Evolutionary conservation across 2,888 invertebrate species (phyloP).

Genomic region (Eupithecia abbreviata): DNA sequence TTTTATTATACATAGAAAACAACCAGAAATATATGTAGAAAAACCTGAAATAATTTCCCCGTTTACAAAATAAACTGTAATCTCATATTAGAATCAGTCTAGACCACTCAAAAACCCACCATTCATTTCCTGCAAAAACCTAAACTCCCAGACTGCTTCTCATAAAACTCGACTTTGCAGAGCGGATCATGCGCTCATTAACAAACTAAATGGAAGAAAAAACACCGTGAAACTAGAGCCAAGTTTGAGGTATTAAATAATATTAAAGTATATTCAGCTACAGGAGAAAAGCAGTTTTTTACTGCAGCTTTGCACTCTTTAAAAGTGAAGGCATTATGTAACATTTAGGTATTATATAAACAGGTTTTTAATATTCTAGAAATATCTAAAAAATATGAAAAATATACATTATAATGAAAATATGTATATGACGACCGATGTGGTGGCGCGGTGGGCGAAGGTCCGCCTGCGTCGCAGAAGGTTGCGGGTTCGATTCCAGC

Average conservation of each 20-base stretch:
- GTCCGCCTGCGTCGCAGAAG: too few species aligned
- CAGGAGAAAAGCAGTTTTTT: background rate
- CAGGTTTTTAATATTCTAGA: too few species aligned
- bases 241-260: slow-evolving; percentile 40
- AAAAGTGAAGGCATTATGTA: background rate
- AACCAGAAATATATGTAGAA: too few species aligned
- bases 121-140: slow-evolving; percentile 24
- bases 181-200: slow-evolving; percentile 31
- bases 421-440: too few species aligned
- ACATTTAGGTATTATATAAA: background rate
- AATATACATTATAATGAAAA: too few species aligned
- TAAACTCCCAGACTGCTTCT: slow-evolving; percentile 18
- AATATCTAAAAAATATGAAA: too few species aligned
- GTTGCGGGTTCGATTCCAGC: too few species aligned
- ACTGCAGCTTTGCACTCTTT: background rate
- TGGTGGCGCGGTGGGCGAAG: too few species aligned
- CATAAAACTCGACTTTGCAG: slow-evolving; percentile 20
- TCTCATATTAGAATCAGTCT: slow-evolving; percentile 16
- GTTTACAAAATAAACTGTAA: slow-evolving; percentile 11
- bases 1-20: too few species aligned
- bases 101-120: slow-evolving; percentile 24
- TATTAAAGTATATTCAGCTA: background rate
- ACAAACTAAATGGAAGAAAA: slow-evolving; percentile 30
- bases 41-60: background rate
- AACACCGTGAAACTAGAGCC: slow-evolving; percentile 39